phyloP scores from a whole-genome alignment of 2,888 invertebrate species.

The Lochmaea crataegi region DNA sequence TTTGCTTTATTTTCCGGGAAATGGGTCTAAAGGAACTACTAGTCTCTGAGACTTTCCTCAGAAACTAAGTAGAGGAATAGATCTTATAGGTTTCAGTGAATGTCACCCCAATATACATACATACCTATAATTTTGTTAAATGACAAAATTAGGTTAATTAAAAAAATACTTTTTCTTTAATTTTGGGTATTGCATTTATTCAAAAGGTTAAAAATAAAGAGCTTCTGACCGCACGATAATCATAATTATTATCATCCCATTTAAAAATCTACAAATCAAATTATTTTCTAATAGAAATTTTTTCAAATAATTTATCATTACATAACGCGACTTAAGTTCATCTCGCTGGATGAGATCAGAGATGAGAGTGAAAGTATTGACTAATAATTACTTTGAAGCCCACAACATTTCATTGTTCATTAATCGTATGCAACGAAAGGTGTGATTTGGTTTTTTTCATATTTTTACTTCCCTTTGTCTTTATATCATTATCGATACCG shows the following conservation, averaged over 20 bases:
- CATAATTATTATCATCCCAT: background rate
- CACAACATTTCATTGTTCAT: slow-evolving; percentile 23
- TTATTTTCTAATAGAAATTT: slow-evolving; percentile 12
- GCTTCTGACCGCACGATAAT: background rate
- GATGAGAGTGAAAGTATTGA: slow-evolving; percentile 47
- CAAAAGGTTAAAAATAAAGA: background rate
- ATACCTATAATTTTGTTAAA: no score
- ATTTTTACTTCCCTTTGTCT: background rate
- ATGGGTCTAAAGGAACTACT: no score
- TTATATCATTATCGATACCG: background rate
- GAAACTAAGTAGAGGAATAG: no score
- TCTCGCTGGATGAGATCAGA: slow-evolving; percentile 37
- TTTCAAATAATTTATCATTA: slow-evolving; percentile 1
- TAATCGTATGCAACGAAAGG: slow-evolving; percentile 18
- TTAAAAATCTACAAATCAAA: background rate
- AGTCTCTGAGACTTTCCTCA: no score
- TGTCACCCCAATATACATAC: no score
- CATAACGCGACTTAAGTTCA: slow-evolving; percentile 18
- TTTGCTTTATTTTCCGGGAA: no score
- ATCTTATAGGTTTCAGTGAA: no score
- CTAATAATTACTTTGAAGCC: slow-evolving; percentile 23
- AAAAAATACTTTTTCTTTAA: background rate
- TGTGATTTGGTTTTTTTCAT: slow-evolving; percentile 16
- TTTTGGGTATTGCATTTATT: background rate
- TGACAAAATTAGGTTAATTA: background rate